These are phyloP conservation scores for Cepaea hortensis DNA, from an alignment of 2,888 invertebrate species.

Conservation along the genomic window DNA sequence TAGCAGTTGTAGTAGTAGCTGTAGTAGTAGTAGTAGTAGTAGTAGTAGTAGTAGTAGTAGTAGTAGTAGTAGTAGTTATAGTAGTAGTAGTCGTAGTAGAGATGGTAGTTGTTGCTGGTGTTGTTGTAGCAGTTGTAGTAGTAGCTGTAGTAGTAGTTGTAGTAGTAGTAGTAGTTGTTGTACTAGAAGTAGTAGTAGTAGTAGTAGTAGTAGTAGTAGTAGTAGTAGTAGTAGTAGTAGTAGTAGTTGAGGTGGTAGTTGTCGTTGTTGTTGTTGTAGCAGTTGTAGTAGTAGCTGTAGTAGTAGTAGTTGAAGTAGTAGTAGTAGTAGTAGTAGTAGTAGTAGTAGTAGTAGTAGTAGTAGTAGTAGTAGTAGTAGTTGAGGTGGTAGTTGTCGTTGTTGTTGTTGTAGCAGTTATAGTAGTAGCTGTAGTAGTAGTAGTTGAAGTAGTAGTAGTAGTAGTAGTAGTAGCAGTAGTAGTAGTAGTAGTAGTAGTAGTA, in stretches of 20 bases:
- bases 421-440: conserved; percentile 25
- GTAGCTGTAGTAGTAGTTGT: conserved; percentile 23
- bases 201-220: conserved; percentile 1
- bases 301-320: neutral
- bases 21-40: conserved; percentile 39
- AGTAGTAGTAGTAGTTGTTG: conserved; percentile 6
- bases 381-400: neutral
- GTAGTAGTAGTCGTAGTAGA: neutral
- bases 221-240: neutral
- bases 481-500: neutral
- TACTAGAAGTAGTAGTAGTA: neutral
- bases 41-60: conserved; percentile 17
- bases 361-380: neutral
- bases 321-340: neutral
- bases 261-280: neutral
- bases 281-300: neutral
- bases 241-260: neutral
- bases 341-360: neutral
- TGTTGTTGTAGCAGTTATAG: conserved; percentile 28
- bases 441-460: conserved; percentile 2
- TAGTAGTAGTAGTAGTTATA: conserved; percentile 9
- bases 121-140: conserved; percentile 31
- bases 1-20: conserved; percentile 35
- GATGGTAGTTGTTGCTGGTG: conserved; percentile 8
- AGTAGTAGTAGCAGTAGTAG: neutral